These are phyloP conservation scores for Heptranchias perlo DNA, from an alignment of 2,113 vertebrate species.

Conservation along the genomic window DNA sequence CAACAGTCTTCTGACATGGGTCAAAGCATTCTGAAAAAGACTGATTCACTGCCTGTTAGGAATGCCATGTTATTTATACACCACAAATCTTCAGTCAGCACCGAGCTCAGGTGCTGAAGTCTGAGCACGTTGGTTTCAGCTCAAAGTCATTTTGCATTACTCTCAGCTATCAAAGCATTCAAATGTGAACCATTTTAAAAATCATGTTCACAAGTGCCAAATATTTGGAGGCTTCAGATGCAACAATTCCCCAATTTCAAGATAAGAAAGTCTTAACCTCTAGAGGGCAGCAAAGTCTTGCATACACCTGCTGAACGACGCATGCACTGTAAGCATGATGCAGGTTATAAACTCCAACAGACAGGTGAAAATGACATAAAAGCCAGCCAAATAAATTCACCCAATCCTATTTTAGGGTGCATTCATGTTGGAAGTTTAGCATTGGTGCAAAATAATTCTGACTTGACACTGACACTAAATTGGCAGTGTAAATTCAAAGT, in stretches of 20 bases:
- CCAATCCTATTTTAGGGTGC: neutral
- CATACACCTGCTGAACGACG: neutral
- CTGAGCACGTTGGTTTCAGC: too few species aligned
- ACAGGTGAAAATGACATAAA: neutral
- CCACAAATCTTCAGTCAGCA: too few species aligned
- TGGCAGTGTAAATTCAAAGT: neutral
- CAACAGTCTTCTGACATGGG: neutral
- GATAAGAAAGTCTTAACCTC: neutral
- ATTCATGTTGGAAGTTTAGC: neutral
- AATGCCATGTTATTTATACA: too few species aligned
- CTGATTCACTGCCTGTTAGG: too few species aligned
- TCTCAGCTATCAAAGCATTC: too few species aligned
- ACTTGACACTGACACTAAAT: neutral
- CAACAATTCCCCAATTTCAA: neutral
- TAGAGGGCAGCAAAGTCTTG: slow-evolving; percentile 6
- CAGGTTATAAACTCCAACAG: neutral
- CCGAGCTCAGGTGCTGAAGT: too few species aligned
- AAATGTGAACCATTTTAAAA: too few species aligned
- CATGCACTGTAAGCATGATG: neutral
- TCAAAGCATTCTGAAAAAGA: neutral
- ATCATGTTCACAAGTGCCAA: too few species aligned
- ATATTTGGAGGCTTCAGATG: neutral
- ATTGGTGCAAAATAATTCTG: neutral
- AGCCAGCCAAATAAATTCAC: neutral
- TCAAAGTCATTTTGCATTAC: too few species aligned